A percentile compares a stretch with the other conserved stretches of the same genome.
Evolutionary conservation across 1,140 invertebrate genomes (phyloP).

Genomic region (Sycophila sp.): DNA sequence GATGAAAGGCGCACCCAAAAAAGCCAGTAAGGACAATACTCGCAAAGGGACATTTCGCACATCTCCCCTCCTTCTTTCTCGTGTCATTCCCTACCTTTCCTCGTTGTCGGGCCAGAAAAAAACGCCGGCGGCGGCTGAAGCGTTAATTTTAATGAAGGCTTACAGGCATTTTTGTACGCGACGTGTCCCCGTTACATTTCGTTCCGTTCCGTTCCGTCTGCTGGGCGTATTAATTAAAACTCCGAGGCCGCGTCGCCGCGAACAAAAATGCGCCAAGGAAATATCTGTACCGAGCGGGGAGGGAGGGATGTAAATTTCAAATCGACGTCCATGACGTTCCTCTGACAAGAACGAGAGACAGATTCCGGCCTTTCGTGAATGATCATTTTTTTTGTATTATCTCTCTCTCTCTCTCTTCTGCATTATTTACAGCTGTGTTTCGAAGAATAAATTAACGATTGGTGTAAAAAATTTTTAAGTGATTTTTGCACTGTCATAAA

Average conservation of each 20-base stretch:
- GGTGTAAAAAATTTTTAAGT: too few species aligned
- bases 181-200: not conserved
- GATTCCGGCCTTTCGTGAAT: not conserved
- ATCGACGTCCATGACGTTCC: not conserved
- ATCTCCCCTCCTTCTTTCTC: not conserved
- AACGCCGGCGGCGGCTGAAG: constrained; percentile 22
- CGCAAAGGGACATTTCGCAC: constrained; percentile 23
- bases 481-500: too few species aligned
- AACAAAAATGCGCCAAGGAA: constrained; percentile 1
- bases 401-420: not conserved
- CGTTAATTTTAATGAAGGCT: constrained; percentile 39
- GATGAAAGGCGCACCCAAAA: not conserved
- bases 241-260: not conserved
- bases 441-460: too few species aligned
- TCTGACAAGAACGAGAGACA: not conserved
- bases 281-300: not conserved
- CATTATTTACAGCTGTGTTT: too few species aligned
- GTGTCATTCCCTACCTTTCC: too few species aligned
- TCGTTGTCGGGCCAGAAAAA: constrained; percentile 19
- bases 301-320: constrained; percentile 12
- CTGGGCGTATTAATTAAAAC: constrained; percentile 39
- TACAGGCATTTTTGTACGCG: constrained; percentile 18
- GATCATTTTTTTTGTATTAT: constrained; percentile 4
- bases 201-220: not conserved
- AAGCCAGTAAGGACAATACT: too few species aligned